phyloP scores from a whole-genome alignment of 1,140 invertebrate species.

The Eueides isabella region DNA sequence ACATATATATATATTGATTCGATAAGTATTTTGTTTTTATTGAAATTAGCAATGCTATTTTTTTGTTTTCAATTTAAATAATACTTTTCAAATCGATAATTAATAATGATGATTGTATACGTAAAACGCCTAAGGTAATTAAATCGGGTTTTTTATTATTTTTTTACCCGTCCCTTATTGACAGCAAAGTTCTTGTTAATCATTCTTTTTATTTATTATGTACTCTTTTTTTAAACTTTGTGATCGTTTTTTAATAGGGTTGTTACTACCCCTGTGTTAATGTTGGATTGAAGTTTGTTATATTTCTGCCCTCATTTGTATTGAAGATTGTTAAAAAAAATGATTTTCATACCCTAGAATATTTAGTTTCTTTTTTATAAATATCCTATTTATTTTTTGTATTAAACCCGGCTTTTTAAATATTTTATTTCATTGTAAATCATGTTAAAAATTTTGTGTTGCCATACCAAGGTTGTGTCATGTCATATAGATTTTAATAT shows the following conservation, averaged over 20 bases:
- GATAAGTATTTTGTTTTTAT: not conserved
- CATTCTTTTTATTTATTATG: slow-evolving; percentile 44
- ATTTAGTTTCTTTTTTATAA: not conserved
- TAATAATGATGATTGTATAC: slow-evolving; percentile 36
- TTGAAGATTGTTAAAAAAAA: not conserved
- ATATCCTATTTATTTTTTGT: not conserved
- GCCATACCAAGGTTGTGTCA: not conserved
- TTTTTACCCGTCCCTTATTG: slow-evolving; percentile 41
- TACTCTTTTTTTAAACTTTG: slow-evolving; percentile 42
- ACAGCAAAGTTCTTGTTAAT: slow-evolving; percentile 39
- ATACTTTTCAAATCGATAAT: slow-evolving; percentile 13
- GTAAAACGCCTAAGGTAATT: slow-evolving; percentile 40
- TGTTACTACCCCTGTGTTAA: not conserved
- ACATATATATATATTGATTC: not conserved
- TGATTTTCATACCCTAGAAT: not conserved
- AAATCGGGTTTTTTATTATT: slow-evolving; percentile 32
- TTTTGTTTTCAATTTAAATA: not conserved
- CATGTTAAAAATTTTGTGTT: not conserved
- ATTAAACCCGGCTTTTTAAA: not conserved
- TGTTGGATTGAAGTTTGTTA: slow-evolving; percentile 15
- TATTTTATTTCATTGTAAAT: not conserved
- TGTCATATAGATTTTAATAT: not conserved
- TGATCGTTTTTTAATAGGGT: slow-evolving; percentile 36
- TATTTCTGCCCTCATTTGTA: slow-evolving; percentile 26
- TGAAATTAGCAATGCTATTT: slow-evolving; percentile 1